A percentile compares a stretch with the other conserved stretches of the same genome.
These are phyloP conservation scores for Mechanitis mazaeus DNA, from an alignment of 2,888 invertebrate genomes.

Conservation along the genomic window DNA sequence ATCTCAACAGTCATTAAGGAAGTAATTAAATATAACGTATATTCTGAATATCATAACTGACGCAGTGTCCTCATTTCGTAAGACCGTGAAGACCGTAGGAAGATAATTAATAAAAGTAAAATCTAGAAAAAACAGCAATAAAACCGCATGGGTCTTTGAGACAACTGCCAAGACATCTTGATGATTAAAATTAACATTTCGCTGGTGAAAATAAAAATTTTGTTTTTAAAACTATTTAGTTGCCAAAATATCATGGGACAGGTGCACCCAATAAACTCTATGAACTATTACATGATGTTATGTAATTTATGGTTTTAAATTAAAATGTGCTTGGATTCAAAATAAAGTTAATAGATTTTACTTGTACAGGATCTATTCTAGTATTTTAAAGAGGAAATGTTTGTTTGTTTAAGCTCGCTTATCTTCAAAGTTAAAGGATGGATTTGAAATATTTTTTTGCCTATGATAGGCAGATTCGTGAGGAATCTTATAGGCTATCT, in stretches of 20 bases:
- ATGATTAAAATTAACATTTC: conserved; percentile 67
- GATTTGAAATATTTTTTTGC: no score
- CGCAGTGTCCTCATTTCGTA: conserved; percentile 37
- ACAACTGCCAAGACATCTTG: conserved; percentile 70
- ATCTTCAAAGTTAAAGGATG: no score
- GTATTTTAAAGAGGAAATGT: no score
- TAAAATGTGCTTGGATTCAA: neutral
- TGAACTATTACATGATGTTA: neutral
- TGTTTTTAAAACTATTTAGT: conserved; percentile 61
- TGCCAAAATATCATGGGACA: conserved; percentile 66
- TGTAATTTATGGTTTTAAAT: neutral
- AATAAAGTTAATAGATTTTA: no score
- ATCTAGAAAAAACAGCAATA: conserved; percentile 56
- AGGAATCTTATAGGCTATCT: no score
- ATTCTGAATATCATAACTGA: conserved; percentile 25
- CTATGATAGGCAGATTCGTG: no score
- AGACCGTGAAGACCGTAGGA: conserved; percentile 36
- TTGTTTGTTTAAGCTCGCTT: no score
- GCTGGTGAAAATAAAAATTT: conserved; percentile 59
- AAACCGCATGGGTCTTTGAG: conserved; percentile 62
- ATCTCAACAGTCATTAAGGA: neutral
- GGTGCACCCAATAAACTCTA: conserved; percentile 41
- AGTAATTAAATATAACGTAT: conserved; percentile 21
- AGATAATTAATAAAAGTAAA: conserved; percentile 63
- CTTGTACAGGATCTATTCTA: no score